phyloP scores from a whole-genome alignment of 2,113 vertebrate species.

The Percina caprodes region DNA sequence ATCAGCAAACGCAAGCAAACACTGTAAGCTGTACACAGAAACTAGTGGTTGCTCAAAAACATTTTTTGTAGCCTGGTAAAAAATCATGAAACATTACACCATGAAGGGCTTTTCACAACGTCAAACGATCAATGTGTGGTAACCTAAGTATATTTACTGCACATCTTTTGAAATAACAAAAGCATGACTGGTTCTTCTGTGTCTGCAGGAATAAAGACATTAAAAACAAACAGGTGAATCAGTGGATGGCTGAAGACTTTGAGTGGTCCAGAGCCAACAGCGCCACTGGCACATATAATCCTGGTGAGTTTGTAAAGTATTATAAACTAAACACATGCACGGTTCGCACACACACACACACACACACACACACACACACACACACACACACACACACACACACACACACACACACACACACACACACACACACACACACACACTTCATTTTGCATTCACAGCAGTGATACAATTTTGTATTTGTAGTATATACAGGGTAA shows the following conservation, averaged over 20 bases:
- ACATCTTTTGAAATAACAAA: background rate
- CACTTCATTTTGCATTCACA: background rate
- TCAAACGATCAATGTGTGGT: too few relatives aligned
- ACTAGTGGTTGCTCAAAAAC: background rate
- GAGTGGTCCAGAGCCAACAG: constrained; percentile 43
- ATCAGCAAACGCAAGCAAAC: constrained; percentile 34
- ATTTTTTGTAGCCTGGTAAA: too few relatives aligned
- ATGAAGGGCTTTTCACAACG: too few relatives aligned
- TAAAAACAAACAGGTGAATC: constrained; percentile 32
- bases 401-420: too few relatives aligned
- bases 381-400: too few relatives aligned
- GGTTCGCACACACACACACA: too few relatives aligned
- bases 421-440: too few relatives aligned
- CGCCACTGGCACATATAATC: background rate
- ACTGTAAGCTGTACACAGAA: constrained; percentile 32
- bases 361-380: too few relatives aligned
- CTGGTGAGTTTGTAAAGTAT: constrained; percentile 10
- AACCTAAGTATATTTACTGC: too few relatives aligned
- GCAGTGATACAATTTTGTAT: background rate
- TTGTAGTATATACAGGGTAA: too few relatives aligned
- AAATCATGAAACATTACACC: too few relatives aligned
- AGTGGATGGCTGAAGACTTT: constrained; percentile 53
- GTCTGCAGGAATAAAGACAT: constrained; percentile 33
- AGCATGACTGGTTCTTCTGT: background rate
- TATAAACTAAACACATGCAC: background rate